phyloP scores from a whole-genome alignment of 1,140 invertebrate genomes.

The Bilobella aurantiaca region DNA sequence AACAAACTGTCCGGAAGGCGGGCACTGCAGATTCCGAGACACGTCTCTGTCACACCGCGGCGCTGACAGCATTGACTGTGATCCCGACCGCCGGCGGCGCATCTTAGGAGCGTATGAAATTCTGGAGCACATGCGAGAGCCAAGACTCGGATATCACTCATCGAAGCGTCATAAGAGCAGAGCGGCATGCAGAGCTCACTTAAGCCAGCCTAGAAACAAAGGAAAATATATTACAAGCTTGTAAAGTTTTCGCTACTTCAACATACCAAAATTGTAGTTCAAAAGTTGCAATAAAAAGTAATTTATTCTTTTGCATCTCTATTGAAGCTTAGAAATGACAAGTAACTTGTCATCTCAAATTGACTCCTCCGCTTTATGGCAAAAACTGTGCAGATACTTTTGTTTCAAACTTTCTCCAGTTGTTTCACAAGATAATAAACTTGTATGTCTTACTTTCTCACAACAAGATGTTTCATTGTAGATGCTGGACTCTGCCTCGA shows the following conservation, averaged over 20 bases:
- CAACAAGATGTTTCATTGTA: constrained; percentile 73
- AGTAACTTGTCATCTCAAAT: too few relatives aligned
- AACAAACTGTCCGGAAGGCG: constrained; percentile 47
- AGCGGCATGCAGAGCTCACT: constrained; percentile 62
- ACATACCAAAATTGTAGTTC: too few relatives aligned
- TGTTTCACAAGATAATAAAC: neutral
- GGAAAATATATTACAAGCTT: neutral
- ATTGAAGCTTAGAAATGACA: too few relatives aligned
- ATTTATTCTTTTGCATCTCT: too few relatives aligned
- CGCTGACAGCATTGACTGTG: constrained; percentile 59
- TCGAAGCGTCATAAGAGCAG: constrained; percentile 68
- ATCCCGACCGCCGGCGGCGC: constrained; percentile 61
- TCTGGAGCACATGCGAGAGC: constrained; percentile 54
- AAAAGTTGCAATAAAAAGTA: too few relatives aligned
- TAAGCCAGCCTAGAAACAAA: constrained; percentile 46
- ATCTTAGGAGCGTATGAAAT: constrained; percentile 56
- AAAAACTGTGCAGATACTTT: too few relatives aligned
- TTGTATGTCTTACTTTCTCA: constrained; percentile 39
- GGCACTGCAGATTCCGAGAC: constrained; percentile 62
- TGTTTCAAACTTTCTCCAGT: neutral
- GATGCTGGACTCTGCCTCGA: constrained; percentile 41
- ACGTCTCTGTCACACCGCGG: constrained; percentile 58
- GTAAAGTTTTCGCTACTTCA: too few relatives aligned
- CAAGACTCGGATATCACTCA: constrained; percentile 59
- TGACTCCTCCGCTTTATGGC: too few relatives aligned